Evolutionary conservation across 2,888 invertebrate genomes (phyloP), one percentile per base, ranked within the genome.

Genomic region (Bellardia bayeri): DNA sequence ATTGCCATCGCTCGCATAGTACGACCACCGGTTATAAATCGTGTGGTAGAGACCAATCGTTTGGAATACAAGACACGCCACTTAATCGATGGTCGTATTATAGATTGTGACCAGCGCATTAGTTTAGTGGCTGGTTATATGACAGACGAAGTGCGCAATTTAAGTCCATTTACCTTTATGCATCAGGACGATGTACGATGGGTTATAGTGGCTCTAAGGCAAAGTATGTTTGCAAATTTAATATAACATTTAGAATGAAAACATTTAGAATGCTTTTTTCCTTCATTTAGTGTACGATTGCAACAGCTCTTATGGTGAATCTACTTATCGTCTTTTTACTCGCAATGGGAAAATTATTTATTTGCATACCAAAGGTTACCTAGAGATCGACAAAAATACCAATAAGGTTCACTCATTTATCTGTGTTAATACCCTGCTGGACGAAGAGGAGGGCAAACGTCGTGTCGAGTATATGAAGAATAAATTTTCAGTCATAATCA

Each of bases 1-100:
- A 95, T 97, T 90, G 97, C 96, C 79, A 95, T 97, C 92, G 97
- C 96, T 37, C 95, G 96, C 91, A 94, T 97, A 40, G 93, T 96
- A 90, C 95, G 96, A 91, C 97, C 97, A 71, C 95, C 95, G 82
- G 95, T 97, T 71, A 95, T 96, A 49, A 95, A 95, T 90, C 94
- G 95, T 78, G 92, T 96, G 64, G 93, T 96, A 82, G 96, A 96
- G 90, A 95, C 96, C 8, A 95, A 95, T 84, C 96, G 96, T 90
- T 96, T 98, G 91, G 98, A 98, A 93, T 98, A 98, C 93, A 96
- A 97, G 92, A 98, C 98, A 0, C 95, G 98, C 89, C 98, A 98
- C 94, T 95, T 97, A 82, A 95, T 98, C 76, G 98, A 98, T 94
- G 98, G 98, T 0, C 95, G 97, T 68, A 98, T 98, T 89, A 96